Evolutionary conservation across 2,888 invertebrate species (phyloP).

Genomic region (Loripinus fragilis): DNA sequence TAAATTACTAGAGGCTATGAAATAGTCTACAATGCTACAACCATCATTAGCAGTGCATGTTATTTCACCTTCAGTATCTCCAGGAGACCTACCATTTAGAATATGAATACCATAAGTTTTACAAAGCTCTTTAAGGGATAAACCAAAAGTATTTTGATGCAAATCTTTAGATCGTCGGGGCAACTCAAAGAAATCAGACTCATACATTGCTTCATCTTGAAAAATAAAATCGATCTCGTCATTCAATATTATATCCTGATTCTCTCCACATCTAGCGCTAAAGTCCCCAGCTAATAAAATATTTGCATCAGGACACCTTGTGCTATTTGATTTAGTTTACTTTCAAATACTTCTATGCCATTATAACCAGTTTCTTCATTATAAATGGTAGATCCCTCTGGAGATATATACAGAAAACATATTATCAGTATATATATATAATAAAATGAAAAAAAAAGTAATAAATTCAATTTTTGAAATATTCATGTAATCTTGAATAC

Average conservation of each 20-base stretch:
- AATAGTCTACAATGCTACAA: not conserved
- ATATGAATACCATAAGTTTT: slow-evolving; percentile 8
- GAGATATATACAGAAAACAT: slow-evolving; percentile 18
- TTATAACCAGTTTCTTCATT: slow-evolving; percentile 13
- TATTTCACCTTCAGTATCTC: slow-evolving; percentile 7
- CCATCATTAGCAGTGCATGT: slow-evolving; percentile 10
- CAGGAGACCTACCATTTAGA: slow-evolving; percentile 14
- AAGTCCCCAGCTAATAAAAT: slow-evolving; percentile 2
- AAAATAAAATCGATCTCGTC: slow-evolving; percentile 18
- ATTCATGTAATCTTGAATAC: no score
- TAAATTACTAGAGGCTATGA: not conserved
- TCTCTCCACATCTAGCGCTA: slow-evolving; percentile 1
- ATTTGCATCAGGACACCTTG: slow-evolving; percentile 4
- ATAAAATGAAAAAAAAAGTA: no score
- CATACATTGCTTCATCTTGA: slow-evolving; percentile 7
- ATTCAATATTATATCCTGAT: not conserved
- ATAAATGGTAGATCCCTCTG: slow-evolving; percentile 21
- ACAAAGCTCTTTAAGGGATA: slow-evolving; percentile 7
- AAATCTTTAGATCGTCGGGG: not conserved
- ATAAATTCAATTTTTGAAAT: no score
- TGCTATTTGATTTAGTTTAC: not conserved
- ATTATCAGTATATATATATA: no score
- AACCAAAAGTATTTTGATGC: not conserved
- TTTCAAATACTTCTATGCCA: slow-evolving; percentile 20
- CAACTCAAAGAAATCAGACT: not conserved